Percentiles rank a stretch among this genome's conserved stretches.
These are phyloP conservation scores for Drosophila pseudoananassae DNA, from an alignment of 1,140 invertebrate species.

Conservation along the genomic window DNA sequence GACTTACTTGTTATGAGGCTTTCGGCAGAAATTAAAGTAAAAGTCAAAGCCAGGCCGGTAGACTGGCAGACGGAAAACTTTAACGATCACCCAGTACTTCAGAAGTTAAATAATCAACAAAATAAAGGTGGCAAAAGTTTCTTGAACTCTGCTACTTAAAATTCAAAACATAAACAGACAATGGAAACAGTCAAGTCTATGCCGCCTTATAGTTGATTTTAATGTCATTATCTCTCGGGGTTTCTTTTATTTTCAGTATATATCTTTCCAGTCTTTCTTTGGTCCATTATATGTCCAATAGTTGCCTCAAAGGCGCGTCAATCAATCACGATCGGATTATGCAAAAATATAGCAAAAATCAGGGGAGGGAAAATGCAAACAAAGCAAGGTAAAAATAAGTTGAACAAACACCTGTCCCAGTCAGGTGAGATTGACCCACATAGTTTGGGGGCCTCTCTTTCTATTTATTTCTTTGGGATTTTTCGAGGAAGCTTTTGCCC, in stretches of 20 bases:
- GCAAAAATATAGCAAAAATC: slow-evolving; percentile 28
- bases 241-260: slow-evolving; percentile 12
- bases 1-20: slow-evolving; percentile 21
- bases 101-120: slow-evolving; percentile 54
- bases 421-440: slow-evolving; percentile 45
- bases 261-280: slow-evolving; percentile 16
- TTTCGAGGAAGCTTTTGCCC: slow-evolving; percentile 27
- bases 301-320: slow-evolving; percentile 42
- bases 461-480: not conserved
- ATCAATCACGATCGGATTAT: slow-evolving; percentile 60
- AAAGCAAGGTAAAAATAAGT: slow-evolving; percentile 17
- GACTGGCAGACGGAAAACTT: slow-evolving; percentile 22
- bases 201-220: slow-evolving; percentile 33
- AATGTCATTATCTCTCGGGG: not conserved
- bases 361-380: slow-evolving; percentile 8
- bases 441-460: not conserved
- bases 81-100: slow-evolving; percentile 24
- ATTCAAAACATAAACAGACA: slow-evolving; percentile 54
- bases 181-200: slow-evolving; percentile 15
- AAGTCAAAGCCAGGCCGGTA: slow-evolving; percentile 19
- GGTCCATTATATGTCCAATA: slow-evolving; percentile 43
- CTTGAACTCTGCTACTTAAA: slow-evolving; percentile 48
- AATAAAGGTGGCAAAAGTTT: slow-evolving; percentile 43
- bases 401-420: slow-evolving; percentile 49
- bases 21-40: slow-evolving; percentile 15